These are phyloP conservation scores for Bradypus variegatus DNA, from an alignment of 2,797 vertebrate species.

Conservation along the genomic window DNA sequence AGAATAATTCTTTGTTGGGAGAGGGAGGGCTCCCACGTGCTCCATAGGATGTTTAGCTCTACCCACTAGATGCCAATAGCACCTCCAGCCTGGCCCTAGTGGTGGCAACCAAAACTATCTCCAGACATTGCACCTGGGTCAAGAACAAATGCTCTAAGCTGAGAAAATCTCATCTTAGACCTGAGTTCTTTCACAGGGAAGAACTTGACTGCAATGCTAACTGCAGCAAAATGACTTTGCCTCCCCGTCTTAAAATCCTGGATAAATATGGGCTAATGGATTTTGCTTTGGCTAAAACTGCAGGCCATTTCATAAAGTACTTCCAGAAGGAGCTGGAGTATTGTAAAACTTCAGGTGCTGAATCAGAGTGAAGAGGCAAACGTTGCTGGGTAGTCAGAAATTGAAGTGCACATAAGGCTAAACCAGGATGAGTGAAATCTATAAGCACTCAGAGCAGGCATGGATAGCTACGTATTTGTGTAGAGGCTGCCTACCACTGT, in stretches of 20 bases:
- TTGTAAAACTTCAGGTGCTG: background rate
- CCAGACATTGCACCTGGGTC: background rate
- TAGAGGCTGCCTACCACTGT: background rate
- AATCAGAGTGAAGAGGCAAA: background rate
- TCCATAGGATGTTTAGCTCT: background rate
- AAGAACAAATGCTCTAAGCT: background rate
- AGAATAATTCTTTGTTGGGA: background rate
- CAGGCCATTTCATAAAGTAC: background rate
- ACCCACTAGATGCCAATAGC: background rate
- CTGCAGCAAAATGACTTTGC: background rate
- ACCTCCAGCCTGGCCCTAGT: background rate
- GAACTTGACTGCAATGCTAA: background rate
- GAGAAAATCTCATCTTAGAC: background rate
- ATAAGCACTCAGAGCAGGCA: no score
- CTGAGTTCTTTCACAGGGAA: background rate
- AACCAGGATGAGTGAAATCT: background rate
- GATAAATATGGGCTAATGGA: background rate
- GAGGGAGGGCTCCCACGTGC: no score
- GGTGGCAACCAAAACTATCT: background rate
- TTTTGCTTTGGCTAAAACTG: background rate
- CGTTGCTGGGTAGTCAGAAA: background rate
- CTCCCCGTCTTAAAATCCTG: background rate
- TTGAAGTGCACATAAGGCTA: background rate
- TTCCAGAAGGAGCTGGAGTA: background rate
- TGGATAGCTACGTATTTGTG: accelerated